Base-by-base conservation (phyloP, 2,797 vertebrate species). In the Enteromius mattozi region DNA sequence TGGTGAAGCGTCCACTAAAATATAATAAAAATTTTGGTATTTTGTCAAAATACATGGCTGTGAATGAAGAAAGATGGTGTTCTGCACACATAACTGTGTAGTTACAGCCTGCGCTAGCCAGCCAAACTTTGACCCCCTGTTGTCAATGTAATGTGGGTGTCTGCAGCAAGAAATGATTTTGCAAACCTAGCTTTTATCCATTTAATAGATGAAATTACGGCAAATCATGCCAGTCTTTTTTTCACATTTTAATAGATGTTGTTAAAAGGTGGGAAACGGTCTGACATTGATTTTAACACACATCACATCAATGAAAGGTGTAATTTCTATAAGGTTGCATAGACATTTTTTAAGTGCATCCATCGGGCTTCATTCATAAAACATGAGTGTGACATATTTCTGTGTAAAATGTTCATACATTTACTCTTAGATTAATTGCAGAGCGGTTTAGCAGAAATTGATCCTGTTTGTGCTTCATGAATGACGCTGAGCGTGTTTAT, bases 261-360 rank as follows among this genome's bases (percentile, higher is more conserved):
- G 30, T 75, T 24, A 42, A 77, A 77, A 77, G 35, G 21, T 40
- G 51, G 35, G 21, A 59, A 17, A 77, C 2, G 35, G 35, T 61
- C 35, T 77, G 75, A 77, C 75, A 77, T 77, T 77, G 35, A 77
- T 77, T 77, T 77, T 42, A 77, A 77, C 74, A 77, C 21, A 16
- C 74, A 59, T 59, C 51, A 24, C 13, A 59, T 77, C 51, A 77
- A 27, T 10, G 51, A 40, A 77, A 77, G 51, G 21, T 77, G 51
- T 59, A 59, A 77, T 75, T 75, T 75, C 5, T 75, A 33, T 65
- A 65, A 63, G 33, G 21, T 77, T 77, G 3, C n/a, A 27, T 6
- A 59, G 51, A 40, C 21, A 27, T 77, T 27, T 27, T 27, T 27
- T 24, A 35, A 77, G 54, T 59, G 19, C 75, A 77, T 77, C 54